Evolutionary conservation across 2,888 invertebrate species (phyloP).

Genomic region (Lamproptera curius): DNA sequence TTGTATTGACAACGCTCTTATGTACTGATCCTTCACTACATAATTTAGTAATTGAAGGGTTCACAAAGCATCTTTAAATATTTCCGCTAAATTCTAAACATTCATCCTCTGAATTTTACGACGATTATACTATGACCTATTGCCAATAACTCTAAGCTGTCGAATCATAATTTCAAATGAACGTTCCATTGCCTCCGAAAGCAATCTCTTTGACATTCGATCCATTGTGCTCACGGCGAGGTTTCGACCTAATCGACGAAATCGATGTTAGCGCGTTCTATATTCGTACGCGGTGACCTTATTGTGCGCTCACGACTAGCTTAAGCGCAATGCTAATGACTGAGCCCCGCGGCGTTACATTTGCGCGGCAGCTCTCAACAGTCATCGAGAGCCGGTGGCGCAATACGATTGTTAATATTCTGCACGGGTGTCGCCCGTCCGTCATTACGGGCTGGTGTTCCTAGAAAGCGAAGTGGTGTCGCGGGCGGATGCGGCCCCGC

Average conservation of each 20-base stretch:
- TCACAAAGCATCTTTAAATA: no score
- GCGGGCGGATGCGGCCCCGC: constrained; percentile 44
- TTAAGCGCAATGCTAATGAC: constrained; percentile 19
- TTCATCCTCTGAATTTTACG: no score
- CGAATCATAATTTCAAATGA: no score
- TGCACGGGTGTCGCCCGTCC: constrained; percentile 40
- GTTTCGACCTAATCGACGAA: constrained; percentile 34
- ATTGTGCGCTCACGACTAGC: constrained; percentile 32
- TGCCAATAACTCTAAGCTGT: no score
- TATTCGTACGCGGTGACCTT: constrained; percentile 37
- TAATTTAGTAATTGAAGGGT: no score
- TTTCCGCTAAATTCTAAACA: no score
- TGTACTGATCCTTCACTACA: no score
- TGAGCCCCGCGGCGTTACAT: constrained; percentile 19
- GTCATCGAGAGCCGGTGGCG: constrained; percentile 31
- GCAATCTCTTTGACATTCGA: constrained; percentile 34
- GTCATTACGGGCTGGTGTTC: constrained; percentile 61
- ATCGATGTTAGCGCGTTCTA: constrained; percentile 34
- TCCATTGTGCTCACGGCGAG: constrained; percentile 36
- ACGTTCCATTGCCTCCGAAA: constrained; percentile 45
- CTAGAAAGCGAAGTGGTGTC: constrained; percentile 65
- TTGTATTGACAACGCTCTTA: no score
- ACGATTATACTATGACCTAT: no score
- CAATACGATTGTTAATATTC: constrained; percentile 54
- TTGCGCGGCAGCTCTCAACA: no score